Conservation (phyloP, 2,888 invertebrate genomes). For the Drosophila setosimentum region DNA sequence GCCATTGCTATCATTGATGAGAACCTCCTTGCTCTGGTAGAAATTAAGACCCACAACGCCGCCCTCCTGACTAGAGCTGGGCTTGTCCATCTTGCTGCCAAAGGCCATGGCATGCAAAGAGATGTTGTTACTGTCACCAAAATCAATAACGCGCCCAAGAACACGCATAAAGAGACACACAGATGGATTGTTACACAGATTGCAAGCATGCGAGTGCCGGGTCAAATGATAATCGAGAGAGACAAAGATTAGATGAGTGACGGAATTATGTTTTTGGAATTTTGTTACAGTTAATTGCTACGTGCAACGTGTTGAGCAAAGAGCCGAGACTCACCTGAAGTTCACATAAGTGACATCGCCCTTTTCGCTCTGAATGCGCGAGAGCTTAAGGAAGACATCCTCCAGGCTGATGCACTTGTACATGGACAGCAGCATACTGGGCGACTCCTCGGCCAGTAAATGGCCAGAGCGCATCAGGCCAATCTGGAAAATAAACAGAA, state of each 20-base stretch:
- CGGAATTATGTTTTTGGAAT: neutral
- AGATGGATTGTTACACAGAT: slow-evolving; percentile 65
- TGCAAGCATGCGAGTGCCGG: slow-evolving; percentile 71
- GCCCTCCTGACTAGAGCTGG: slow-evolving; percentile 93
- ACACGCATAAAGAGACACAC: slow-evolving; percentile 43
- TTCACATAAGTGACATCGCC: slow-evolving; percentile 85
- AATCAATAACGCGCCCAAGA: slow-evolving; percentile 46
- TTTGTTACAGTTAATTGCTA: slow-evolving; percentile 34
- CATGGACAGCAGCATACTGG: slow-evolving; percentile 92
- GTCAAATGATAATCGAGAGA: slow-evolving; percentile 45
- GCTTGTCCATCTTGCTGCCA: slow-evolving; percentile 92
- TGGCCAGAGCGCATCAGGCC: slow-evolving; percentile 97
- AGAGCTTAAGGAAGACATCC: slow-evolving; percentile 96
- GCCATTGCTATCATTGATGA: slow-evolving; percentile 91
- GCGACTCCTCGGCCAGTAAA: slow-evolving; percentile 95
- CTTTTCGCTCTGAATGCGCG: slow-evolving; percentile 91
- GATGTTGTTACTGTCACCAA: slow-evolving; percentile 89
- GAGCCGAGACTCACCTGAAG: slow-evolving; percentile 82
- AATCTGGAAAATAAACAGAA: slow-evolving; percentile 88
- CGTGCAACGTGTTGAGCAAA: slow-evolving; percentile 40
- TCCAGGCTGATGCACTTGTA: slow-evolving; percentile 94
- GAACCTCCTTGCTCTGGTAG: slow-evolving; percentile 95
- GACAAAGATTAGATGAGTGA: slow-evolving; percentile 39
- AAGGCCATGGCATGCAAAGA: slow-evolving; percentile 92
- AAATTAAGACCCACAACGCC: slow-evolving; percentile 95